Conservation (phyloP, 1,140 invertebrate species). For the Neelides sp. region DNA sequence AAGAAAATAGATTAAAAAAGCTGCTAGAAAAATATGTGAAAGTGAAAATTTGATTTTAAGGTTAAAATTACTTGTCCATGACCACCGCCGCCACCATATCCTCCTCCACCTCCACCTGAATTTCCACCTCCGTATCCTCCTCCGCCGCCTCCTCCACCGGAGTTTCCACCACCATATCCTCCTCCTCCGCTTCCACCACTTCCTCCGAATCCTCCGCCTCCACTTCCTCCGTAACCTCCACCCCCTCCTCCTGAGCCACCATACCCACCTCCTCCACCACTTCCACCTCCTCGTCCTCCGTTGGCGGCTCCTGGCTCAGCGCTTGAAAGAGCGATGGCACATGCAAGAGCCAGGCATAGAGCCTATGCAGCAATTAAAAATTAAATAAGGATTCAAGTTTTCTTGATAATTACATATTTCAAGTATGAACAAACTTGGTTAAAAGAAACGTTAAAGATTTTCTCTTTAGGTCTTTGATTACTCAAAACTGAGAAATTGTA, state of each 20-base stretch:
- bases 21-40: neutral
- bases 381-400: too few species aligned
- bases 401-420: too few species aligned
- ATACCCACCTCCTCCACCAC: conserved; percentile 1
- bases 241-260: neutral
- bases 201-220: neutral
- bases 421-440: too few species aligned
- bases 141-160: conserved; percentile 15
- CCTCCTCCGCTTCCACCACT: neutral
- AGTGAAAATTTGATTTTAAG: neutral
- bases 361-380: too few species aligned
- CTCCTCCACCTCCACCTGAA: neutral
- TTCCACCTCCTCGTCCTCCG: conserved; percentile 2
- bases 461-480: too few species aligned
- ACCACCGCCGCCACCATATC: conserved; percentile 7
- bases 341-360: too few species aligned
- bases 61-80: neutral
- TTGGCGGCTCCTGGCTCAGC: conserved; percentile 6
- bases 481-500: too few species aligned
- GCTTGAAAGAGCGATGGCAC: too few species aligned
- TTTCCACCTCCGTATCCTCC: conserved; percentile 11
- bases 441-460: too few species aligned
- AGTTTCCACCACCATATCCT: too few species aligned
- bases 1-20: neutral
- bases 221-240: neutral